These are phyloP conservation scores for Cataglyphis livida DNA, from an alignment of 2,888 invertebrate genomes.

Conservation along the genomic window DNA sequence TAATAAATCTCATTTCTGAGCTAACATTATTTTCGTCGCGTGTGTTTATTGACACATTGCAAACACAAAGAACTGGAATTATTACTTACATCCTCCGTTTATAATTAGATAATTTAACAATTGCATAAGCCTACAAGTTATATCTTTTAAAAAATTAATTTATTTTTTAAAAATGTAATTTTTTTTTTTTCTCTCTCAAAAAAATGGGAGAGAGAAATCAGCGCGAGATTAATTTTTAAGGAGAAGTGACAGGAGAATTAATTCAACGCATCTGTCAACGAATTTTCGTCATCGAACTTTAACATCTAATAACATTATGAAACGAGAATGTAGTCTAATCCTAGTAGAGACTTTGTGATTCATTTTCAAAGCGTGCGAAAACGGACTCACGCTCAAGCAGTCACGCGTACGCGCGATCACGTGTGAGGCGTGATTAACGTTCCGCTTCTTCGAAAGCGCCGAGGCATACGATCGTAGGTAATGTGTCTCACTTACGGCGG, in stretches of 20 bases:
- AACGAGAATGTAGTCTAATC: background rate
- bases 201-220: background rate
- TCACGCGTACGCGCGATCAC: conserved; percentile 7
- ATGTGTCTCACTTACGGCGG: conserved; percentile 90
- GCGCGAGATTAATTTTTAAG: background rate
- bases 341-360: background rate
- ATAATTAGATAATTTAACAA: background rate
- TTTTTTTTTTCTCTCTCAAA: background rate
- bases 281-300: background rate
- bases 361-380: background rate
- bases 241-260: background rate
- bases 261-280: background rate
- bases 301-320: background rate
- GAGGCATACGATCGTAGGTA: conserved; percentile 56
- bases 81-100: background rate
- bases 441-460: conserved; percentile 32
- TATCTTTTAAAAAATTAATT: background rate
- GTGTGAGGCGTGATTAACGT: conserved; percentile 24
- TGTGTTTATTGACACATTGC: background rate
- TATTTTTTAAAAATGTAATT: background rate
- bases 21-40: background rate
- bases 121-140: background rate
- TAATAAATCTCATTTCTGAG: conserved; percentile 18
- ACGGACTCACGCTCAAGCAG: background rate
- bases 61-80: background rate